These are phyloP conservation scores for Pseudolaguvia tuberculata DNA, from an alignment of 2,113 vertebrate species.

Conservation along the genomic window DNA sequence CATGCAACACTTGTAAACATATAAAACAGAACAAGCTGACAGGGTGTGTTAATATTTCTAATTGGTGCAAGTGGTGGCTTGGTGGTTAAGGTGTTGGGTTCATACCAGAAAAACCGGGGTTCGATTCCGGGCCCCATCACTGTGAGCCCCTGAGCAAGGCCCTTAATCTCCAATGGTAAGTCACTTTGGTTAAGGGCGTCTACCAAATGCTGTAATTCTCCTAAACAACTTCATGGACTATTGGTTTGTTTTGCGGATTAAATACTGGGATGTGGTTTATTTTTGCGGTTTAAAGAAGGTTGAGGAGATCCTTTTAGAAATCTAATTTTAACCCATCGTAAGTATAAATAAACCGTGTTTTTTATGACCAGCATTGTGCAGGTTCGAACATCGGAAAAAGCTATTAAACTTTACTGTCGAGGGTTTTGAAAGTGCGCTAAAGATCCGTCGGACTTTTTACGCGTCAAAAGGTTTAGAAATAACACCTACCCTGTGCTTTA, in stretches of 20 bases:
- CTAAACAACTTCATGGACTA: background rate
- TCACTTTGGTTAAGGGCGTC: no score
- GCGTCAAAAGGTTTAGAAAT: background rate
- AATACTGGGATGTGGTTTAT: background rate
- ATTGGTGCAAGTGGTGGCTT: no score
- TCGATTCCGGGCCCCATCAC: no score
- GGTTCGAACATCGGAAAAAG: background rate
- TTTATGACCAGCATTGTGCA: background rate
- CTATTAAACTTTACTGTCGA: background rate
- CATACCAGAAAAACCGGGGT: no score
- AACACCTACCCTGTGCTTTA: constrained; percentile 50
- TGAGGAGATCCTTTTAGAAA: no score
- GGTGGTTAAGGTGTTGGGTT: no score
- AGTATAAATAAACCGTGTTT: background rate
- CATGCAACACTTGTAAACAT: background rate
- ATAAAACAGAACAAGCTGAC: background rate
- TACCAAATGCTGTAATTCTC: background rate
- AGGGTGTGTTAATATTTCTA: background rate
- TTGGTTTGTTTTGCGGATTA: background rate
- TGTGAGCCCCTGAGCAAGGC: no score
- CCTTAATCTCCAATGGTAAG: no score
- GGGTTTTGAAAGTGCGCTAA: background rate
- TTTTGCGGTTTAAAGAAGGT: background rate
- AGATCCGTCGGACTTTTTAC: background rate
- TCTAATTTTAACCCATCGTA: background rate